Evolutionary conservation across 2,888 invertebrate species (phyloP).

Genomic region (Pogonocherus hispidulus): DNA sequence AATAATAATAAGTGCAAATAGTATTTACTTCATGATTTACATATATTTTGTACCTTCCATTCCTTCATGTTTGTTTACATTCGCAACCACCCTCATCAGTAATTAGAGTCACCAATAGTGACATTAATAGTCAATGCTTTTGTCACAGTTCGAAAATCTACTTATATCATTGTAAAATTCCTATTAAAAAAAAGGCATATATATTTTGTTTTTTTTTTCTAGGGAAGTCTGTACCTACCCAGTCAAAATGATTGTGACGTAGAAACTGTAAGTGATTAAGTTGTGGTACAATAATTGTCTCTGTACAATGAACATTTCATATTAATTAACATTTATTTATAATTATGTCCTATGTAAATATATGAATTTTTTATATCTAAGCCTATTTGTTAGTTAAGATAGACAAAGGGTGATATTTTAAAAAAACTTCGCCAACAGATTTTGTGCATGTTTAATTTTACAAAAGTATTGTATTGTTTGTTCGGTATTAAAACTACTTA

Average conservation of each 20-base stretch:
- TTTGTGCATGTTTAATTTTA: slow-evolving; percentile 17
- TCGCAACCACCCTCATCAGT: too few relatives aligned
- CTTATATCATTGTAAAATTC: too few relatives aligned
- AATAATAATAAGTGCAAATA: too few relatives aligned
- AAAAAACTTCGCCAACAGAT: slow-evolving; percentile 39
- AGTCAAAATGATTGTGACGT: slow-evolving; percentile 5
- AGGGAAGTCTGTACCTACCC: slow-evolving; percentile 22
- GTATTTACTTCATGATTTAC: too few relatives aligned
- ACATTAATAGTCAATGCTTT: too few relatives aligned
- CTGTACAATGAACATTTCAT: not conserved
- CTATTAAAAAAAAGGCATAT: slow-evolving; percentile 72
- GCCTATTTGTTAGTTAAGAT: slow-evolving; percentile 34
- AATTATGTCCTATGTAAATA: slow-evolving; percentile 45
- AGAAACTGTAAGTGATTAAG: not conserved
- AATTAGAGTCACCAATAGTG: too few relatives aligned
- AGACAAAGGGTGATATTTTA: slow-evolving; percentile 45
- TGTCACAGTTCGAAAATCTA: too few relatives aligned
- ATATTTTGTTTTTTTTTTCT: not conserved
- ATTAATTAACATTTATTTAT: slow-evolving; percentile 12
- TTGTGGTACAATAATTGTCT: not conserved
- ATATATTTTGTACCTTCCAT: too few relatives aligned
- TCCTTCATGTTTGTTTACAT: too few relatives aligned
- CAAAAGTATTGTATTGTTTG: slow-evolving; percentile 27
- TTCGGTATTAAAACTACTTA: slow-evolving; percentile 30
- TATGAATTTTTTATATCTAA: slow-evolving; percentile 38